Percentiles rank a stretch among this genome's conserved stretches.
Conservation (phyloP, 1,140 invertebrate species). For the Nebria ingens region DNA sequence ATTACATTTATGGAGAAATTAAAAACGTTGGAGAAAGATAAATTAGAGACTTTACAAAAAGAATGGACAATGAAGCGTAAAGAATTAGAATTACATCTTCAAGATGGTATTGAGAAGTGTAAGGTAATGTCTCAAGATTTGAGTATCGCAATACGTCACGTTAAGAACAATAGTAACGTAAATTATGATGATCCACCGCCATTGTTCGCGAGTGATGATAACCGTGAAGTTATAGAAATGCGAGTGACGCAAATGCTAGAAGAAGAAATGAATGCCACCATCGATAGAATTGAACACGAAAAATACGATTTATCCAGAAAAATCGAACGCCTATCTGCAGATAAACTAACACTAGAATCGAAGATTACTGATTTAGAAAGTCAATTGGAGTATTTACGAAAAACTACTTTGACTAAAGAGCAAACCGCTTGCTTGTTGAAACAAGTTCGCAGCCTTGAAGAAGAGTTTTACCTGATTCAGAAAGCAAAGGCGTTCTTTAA, state of each 20-base stretch:
- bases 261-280: neutral
- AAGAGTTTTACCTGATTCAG: constrained; percentile 36
- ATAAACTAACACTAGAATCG: constrained; percentile 35
- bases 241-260: neutral
- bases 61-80: constrained; percentile 22
- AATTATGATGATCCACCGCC: too few species aligned
- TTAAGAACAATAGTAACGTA: too few species aligned
- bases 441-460: constrained; percentile 38
- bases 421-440: constrained; percentile 37
- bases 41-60: constrained; percentile 33
- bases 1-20: constrained; percentile 38
- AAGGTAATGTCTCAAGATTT: neutral
- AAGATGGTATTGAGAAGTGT: constrained; percentile 9
- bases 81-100: constrained; percentile 17
- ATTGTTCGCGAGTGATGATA: neutral
- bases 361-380: constrained; percentile 31
- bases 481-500: constrained; percentile 42
- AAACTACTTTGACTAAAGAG: constrained; percentile 34
- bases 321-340: constrained; percentile 29
- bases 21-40: constrained; percentile 32
- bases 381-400: constrained; percentile 32
- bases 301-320: constrained; percentile 29
- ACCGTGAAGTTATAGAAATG: neutral
- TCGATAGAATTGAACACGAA: constrained; percentile 17
- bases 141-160: too few species aligned